phyloP scores from a whole-genome alignment of 2,113 vertebrate genomes.

The Sinocyclocheilus anshuiensis region DNA sequence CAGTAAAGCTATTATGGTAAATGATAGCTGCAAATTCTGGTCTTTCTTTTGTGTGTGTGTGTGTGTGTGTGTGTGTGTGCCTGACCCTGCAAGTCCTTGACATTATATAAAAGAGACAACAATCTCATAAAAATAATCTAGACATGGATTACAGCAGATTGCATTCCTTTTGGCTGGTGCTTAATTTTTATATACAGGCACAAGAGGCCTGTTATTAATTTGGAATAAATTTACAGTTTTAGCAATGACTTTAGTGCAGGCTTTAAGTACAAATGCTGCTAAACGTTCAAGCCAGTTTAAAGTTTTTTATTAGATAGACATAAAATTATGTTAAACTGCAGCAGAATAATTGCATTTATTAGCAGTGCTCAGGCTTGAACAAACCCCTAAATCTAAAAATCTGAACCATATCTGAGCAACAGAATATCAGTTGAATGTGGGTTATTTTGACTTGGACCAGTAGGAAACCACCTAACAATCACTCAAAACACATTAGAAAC shows the following conservation, averaged over 20 bases:
- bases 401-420: background rate
- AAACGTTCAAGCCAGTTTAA: background rate
- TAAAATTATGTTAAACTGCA: constrained; percentile 16
- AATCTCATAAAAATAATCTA: constrained; percentile 44
- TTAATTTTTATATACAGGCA: constrained; percentile 39
- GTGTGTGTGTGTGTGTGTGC: background rate
- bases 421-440: background rate
- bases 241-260: constrained; percentile 3
- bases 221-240: constrained; percentile 25
- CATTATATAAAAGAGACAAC: constrained; percentile 59
- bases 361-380: background rate
- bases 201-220: constrained; percentile 28
- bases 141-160: constrained; percentile 32
- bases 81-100: constrained; percentile 64
- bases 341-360: background rate
- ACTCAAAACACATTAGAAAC: too few relatives aligned
- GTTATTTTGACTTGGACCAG: background rate
- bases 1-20: constrained; percentile 73
- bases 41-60: constrained; percentile 59
- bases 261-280: background rate
- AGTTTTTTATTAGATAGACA: constrained; percentile 25
- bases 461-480: background rate
- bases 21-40: constrained; percentile 67
- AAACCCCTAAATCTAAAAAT: background rate
- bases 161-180: constrained; percentile 12